Base-by-base conservation (phyloP, 2,797 vertebrate genomes). In the Chrysocyon brachyurus region DNA sequence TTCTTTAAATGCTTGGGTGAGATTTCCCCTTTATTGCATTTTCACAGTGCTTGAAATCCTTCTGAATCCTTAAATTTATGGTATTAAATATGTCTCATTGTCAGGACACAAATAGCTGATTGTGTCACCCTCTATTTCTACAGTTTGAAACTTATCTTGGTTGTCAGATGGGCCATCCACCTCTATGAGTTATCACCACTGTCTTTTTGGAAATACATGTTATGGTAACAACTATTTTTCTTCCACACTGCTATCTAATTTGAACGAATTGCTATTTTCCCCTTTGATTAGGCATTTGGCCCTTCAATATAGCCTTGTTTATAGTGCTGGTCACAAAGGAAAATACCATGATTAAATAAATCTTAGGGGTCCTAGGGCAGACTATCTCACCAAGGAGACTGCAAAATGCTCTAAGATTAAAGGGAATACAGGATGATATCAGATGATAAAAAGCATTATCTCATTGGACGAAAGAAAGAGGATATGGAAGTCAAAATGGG, bases 311-410 rank as follows among this genome's bases (percentile, higher is more conserved):
- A 88, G 54, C 73, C 40, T 82, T 95, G 59, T 83, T 90, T 96
- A 94, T 84, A 87, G 94, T 94, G 46, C 52, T 84, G 52, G 16
- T 7, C 21, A 94, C 15, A 93, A 92, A 84, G 93, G 68, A 96
- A 97, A 95, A 81, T 46, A 84, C n/a, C 19, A 11, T 15, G 15
- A 90, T 96, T 94, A 94, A 93, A 81, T 89, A 94, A 86, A 92
- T 36, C 57, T 59, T 70, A 59, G 83, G 40, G 77, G 26, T 91
- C 63, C 36, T 72, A 63, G 66, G 57, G 95, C 77, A 93, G 57
- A 89, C 57, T 57, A 12, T 91, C 59, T 98, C 63, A 61, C 68
- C 49, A 86, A 88, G 75, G 59, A 87, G 75, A 86, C 56, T 78
- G 33, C 8, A 87, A 92, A 93, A 73, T 87, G 40, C 66, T 95